Percentiles rank a stretch among this genome's conserved stretches.
phyloP scores from a whole-genome alignment of 1,140 invertebrate species.

The Danaus melanippus region DNA sequence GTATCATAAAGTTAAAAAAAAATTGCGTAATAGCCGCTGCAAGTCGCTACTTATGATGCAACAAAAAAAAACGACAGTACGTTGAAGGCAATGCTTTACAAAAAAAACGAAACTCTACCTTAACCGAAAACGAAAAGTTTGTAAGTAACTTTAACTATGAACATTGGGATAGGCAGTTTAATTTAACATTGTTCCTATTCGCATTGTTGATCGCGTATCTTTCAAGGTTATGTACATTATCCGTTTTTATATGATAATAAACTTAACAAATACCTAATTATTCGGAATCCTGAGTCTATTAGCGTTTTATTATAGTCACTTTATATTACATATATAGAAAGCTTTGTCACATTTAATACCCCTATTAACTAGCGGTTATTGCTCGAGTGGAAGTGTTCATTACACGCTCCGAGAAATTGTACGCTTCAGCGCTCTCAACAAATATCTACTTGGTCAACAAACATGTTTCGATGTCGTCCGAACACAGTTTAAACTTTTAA shows the following conservation, averaged over 20 bases:
- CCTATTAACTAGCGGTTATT: constrained; percentile 62
- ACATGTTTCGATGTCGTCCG: constrained; percentile 15
- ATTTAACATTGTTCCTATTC: too few relatives aligned
- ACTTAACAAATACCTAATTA: too few relatives aligned
- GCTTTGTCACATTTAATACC: constrained; percentile 48
- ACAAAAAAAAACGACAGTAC: constrained; percentile 32
- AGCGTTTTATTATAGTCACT: too few relatives aligned
- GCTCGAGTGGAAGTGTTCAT: constrained; percentile 63
- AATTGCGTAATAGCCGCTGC: too few relatives aligned
- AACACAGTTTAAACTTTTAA: too few relatives aligned
- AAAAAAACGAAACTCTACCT: constrained; percentile 40
- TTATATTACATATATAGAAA: constrained; percentile 33
- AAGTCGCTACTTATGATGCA: constrained; percentile 30
- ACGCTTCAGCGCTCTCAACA: constrained; percentile 53
- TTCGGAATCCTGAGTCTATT: too few relatives aligned
- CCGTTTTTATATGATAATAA: too few relatives aligned
- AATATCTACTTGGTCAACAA: constrained; percentile 46
- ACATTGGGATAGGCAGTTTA: too few relatives aligned
- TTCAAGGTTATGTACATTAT: too few relatives aligned
- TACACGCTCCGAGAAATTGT: constrained; percentile 52
- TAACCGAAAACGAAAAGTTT: constrained; percentile 18
- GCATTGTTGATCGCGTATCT: too few relatives aligned
- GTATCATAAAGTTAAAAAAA: too few relatives aligned
- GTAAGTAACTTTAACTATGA: too few relatives aligned
- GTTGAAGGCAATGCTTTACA: constrained; percentile 36